Evolutionary conservation across 2,888 invertebrate species (phyloP).

Genomic region (Lissonota sp.): DNA sequence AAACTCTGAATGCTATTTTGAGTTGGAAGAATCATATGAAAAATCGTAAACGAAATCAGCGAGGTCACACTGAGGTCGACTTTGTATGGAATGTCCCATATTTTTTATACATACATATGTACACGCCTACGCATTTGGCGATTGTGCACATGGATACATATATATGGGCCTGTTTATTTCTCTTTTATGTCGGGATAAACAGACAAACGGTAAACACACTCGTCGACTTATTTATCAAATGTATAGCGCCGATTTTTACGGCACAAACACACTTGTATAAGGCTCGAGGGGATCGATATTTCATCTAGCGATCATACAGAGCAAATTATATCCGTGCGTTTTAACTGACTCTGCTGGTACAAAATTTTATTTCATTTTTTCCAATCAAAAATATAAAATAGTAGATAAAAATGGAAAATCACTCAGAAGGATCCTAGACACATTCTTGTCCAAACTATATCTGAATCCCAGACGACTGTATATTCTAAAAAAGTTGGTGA

Average conservation of each 20-base stretch:
- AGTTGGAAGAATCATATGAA: no score
- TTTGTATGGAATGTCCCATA: not conserved
- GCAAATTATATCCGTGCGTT: not conserved
- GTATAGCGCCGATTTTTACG: slow-evolving; percentile 48
- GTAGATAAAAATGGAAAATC: no score
- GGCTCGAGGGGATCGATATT: not conserved
- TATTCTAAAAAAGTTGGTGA: no score
- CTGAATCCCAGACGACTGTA: no score
- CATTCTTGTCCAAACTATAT: no score
- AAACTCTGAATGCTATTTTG: no score
- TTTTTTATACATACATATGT: slow-evolving; percentile 20
- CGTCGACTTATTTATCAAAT: slow-evolving; percentile 46
- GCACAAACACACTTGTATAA: not conserved
- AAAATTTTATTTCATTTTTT: no score
- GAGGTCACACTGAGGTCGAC: no score
- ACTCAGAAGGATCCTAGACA: no score
- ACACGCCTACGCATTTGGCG: slow-evolving; percentile 3
- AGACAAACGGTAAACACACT: slow-evolving; percentile 48
- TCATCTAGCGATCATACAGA: not conserved
- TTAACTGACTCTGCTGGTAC: not conserved
- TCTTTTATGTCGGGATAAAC: slow-evolving; percentile 57
- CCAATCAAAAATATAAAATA: no score
- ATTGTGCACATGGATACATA: slow-evolving; percentile 13
- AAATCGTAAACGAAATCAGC: no score
- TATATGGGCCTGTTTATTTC: slow-evolving; percentile 49